Base-by-base conservation (phyloP, 2,888 invertebrate genomes). In the Atherix ibis region DNA sequence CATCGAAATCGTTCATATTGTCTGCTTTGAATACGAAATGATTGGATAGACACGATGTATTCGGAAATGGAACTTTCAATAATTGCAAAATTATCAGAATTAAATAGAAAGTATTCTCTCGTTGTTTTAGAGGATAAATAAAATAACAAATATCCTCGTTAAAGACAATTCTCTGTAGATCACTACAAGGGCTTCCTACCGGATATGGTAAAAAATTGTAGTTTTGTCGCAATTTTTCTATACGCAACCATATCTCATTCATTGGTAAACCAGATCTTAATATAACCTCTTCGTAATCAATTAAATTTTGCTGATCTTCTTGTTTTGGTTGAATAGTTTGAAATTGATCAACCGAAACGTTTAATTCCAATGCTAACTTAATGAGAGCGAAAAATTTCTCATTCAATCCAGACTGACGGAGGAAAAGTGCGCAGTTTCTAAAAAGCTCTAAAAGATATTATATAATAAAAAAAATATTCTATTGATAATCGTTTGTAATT, bases 311-410 rank as follows among this genome's bases (percentile, higher is more conserved):
- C 37, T 61, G 59, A 26, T 52, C 54, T 1, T 41, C 43, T 2
- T 50, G 52, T 2, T 41, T 26, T 0, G 56, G 55, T 34, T 46
- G 46, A 13, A 56, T 40, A 24, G 45, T 51, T 18, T 54, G 49
- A 37, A 65, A 56, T 47, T 47, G 56, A 38, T 58, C 48, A 1
- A 53, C 54, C 2, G 67, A 63, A 40, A 77, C 64, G 64, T 76
- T 79, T 43, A 82, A 60, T 43, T 73, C 72, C 18, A 76, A 59
- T 47, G 74, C 74, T 50, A 81, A 59, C 50, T 75, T 71, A 30
- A 83, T 54, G 24, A 80, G 61, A 41, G 76, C 72, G 69, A 78
- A 77, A 48, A 84, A 70, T 48, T 72, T 73, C 60, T 83, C 83
- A 66, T 73, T 75, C 37, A 79, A 65, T 2, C 81, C 81, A 5